A percentile compares a stretch with the other conserved stretches of the same genome.
These are phyloP conservation scores for Argyrosomus regius DNA, from an alignment of 2,797 vertebrate genomes.

Conservation along the genomic window DNA sequence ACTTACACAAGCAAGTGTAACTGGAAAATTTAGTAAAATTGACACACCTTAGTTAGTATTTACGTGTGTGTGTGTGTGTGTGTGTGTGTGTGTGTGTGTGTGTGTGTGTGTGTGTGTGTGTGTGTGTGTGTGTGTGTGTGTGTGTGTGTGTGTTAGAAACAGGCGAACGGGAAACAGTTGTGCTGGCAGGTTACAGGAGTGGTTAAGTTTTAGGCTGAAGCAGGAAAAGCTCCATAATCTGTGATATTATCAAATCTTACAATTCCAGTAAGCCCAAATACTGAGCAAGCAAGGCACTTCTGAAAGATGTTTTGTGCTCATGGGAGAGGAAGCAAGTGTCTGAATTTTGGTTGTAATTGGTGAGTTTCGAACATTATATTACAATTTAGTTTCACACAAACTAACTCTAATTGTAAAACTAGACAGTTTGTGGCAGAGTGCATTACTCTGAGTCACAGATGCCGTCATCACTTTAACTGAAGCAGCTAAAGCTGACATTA, in stretches of 20 bases:
- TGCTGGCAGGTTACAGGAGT: slow-evolving; percentile 3
- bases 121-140: not conserved
- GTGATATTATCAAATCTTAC: not conserved
- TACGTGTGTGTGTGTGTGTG: not conserved
- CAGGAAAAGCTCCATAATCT: not conserved
- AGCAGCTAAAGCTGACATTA: not conserved
- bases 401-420: not conserved
- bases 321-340: too few relatives aligned
- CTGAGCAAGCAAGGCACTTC: not conserved
- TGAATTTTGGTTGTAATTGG: not conserved
- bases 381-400: not conserved
- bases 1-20: not conserved
- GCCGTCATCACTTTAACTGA: not conserved
- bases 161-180: slow-evolving; percentile 22
- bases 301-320: slow-evolving; percentile 21
- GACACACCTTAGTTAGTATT: not conserved
- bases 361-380: not conserved
- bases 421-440: not conserved
- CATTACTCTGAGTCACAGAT: not conserved
- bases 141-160: not conserved
- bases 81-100: not conserved
- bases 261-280: not conserved
- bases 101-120: not conserved
- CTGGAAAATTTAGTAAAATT: not conserved
- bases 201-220: not conserved